These are phyloP conservation scores for Acanthisitta chloris DNA, from an alignment of 2,113 vertebrate genomes.

Conservation along the genomic window DNA sequence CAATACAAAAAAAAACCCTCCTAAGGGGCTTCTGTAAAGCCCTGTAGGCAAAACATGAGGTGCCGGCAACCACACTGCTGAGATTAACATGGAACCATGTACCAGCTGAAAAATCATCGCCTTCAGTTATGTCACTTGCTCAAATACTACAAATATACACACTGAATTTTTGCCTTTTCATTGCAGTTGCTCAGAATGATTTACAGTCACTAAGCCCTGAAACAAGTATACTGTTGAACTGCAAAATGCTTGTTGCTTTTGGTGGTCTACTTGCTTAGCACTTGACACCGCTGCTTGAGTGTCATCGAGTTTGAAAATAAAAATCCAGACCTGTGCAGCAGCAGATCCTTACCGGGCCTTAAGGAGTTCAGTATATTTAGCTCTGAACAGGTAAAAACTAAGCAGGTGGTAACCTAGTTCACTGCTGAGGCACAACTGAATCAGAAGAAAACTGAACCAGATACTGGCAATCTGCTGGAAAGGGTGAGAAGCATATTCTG, in stretches of 20 bases:
- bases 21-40: not conserved
- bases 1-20: not conserved
- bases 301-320: not conserved
- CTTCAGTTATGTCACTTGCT: not conserved
- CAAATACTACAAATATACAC: not conserved
- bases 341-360: not conserved
- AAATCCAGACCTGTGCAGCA: not conserved
- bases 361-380: not conserved
- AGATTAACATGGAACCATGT: not conserved
- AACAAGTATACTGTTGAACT: not conserved
- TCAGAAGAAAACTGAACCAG: not conserved
- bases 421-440: not conserved
- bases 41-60: not conserved
- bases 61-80: not conserved
- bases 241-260: rapidly evolving
- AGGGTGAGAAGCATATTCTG: not conserved
- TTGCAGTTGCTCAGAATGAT: not conserved
- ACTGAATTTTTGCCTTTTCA: not conserved
- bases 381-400: not conserved
- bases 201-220: not conserved
- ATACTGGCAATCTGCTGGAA: not conserved
- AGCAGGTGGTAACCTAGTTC: not conserved
- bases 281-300: not conserved
- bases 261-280: not conserved
- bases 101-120: not conserved